Base-by-base conservation (phyloP, 37 sponge, comb jelly and placozoan species). In the Theonella swinhoei region DNA sequence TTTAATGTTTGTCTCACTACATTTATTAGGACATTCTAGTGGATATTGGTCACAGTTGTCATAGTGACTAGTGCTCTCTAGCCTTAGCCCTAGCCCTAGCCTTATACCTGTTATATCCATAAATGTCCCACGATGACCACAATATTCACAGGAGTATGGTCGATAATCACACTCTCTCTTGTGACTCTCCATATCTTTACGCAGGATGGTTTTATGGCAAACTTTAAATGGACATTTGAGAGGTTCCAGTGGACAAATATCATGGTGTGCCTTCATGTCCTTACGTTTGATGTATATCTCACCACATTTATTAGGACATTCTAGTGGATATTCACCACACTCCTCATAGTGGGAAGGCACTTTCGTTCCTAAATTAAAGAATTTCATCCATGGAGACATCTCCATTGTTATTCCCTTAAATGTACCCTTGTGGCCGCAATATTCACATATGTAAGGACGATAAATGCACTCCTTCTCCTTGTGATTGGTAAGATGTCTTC, bases 41-140 rank as follows among this genome's bases (percentile, higher is more conserved):
- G 78, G 78, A 64, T 5, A 33, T 1, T 78, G 2, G 3, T 17
- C 35, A 64, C 78, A 78, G 2, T 2, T 37, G 24, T 22, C 65
- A 39, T 78, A 39, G 25, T 78, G 78, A 23, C 5, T 1, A 20
- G 39, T 30, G 25, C 30, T 35, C 39, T 9, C 23, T 7, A n/a
- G n/a, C n/a, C n/a, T n/a, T n/a, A n/a, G n/a, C n/a, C n/a, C n/a
- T n/a, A n/a, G n/a, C n/a, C n/a, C n/a, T n/a, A n/a, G n/a, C n/a
- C n/a, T n/a, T n/a, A n/a, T n/a, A n/a, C n/a, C n/a, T n/a, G 76
- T 75, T 75, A 83, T 41, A 24, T 28, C 39, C 25, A 64, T 43
- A 39, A 42, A 74, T 31, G 67, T 64, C 22, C 19, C 31, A 5
- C 19, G 8, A 28, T 70, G 9, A 4, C 43, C 23, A 28, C 76